Evolutionary conservation across 2,113 vertebrate genomes (phyloP).

Genomic region (Gnathonemus echidnorhynchus): DNA sequence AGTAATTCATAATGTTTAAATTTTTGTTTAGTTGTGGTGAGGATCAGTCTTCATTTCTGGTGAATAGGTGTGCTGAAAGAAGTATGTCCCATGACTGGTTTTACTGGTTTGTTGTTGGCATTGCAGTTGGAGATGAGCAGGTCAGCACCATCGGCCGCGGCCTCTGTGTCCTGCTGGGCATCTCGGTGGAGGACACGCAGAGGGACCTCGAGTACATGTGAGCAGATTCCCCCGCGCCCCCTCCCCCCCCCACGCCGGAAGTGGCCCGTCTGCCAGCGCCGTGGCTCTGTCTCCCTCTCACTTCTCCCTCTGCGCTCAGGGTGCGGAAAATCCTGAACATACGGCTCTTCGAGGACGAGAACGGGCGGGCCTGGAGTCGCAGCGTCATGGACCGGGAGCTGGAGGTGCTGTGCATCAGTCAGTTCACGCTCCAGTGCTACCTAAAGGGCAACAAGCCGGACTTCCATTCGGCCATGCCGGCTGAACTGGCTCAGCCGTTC

Average conservation of each 20-base stretch:
- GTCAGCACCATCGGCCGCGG: slow-evolving; percentile 87
- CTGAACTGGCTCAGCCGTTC: slow-evolving; percentile 79
- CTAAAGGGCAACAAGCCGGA: slow-evolving; percentile 95
- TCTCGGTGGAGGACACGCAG: slow-evolving; percentile 86
- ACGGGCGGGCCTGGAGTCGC: slow-evolving; percentile 81
- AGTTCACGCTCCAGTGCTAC: slow-evolving; percentile 91
- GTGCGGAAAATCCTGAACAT: slow-evolving; percentile 93
- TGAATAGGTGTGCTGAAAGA: not conserved
- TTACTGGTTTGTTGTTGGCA: not conserved
- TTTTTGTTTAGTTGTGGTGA: not conserved
- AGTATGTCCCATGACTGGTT: not conserved
- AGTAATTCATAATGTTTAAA: not conserved
- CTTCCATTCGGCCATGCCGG: slow-evolving; percentile 88
- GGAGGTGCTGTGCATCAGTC: slow-evolving; percentile 88
- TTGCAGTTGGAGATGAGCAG: slow-evolving; percentile 79
- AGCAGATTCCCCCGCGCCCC: slow-evolving; percentile 45
- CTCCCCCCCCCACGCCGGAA: not conserved
- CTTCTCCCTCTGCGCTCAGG: slow-evolving; percentile 48
- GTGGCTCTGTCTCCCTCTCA: not conserved
- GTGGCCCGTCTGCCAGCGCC: not conserved
- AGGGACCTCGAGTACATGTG: slow-evolving; percentile 91
- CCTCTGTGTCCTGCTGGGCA: slow-evolving; percentile 85
- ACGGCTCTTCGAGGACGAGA: slow-evolving; percentile 86
- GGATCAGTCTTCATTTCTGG: not conserved
- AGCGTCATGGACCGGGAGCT: slow-evolving; percentile 87